phyloP scores from a whole-genome alignment of 1,140 invertebrate genomes.

The Drosophila sp. region DNA sequence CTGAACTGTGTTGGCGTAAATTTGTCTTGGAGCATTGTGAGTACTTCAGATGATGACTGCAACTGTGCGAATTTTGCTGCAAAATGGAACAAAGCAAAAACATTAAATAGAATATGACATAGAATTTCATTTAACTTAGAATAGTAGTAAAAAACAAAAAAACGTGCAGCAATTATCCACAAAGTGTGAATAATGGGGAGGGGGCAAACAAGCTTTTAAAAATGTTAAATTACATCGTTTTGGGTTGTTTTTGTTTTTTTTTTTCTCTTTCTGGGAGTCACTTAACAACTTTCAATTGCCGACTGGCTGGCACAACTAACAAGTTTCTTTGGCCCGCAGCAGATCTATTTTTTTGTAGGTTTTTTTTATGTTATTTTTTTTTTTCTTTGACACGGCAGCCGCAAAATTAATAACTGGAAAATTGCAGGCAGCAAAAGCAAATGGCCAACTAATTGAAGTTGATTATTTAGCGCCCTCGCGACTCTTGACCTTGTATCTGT shows the following conservation, averaged over 20 bases:
- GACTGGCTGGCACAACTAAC: slow-evolving; percentile 54
- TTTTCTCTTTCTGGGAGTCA: slow-evolving; percentile 42
- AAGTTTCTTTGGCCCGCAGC: slow-evolving; percentile 51
- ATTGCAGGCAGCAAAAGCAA: slow-evolving; percentile 56
- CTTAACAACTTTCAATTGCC: slow-evolving; percentile 78
- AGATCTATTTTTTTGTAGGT: slow-evolving; percentile 22
- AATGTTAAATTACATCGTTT: slow-evolving; percentile 3
- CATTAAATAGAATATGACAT: slow-evolving; percentile 3
- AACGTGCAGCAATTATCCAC: slow-evolving; percentile 60
- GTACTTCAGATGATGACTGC: slow-evolving; percentile 41
- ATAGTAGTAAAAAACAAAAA: not conserved
- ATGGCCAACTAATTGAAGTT: slow-evolving; percentile 65
- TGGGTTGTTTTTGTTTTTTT: not conserved
- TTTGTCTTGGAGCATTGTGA: slow-evolving; percentile 38
- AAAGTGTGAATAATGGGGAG: slow-evolving; percentile 65
- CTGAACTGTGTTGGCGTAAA: slow-evolving; percentile 84
- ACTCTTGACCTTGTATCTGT: slow-evolving; percentile 63
- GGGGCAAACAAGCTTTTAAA: slow-evolving; percentile 36
- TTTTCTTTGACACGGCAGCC: slow-evolving; percentile 40
- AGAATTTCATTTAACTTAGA: slow-evolving; percentile 24
- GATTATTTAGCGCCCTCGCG: slow-evolving; percentile 53
- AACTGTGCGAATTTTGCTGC: slow-evolving; percentile 59
- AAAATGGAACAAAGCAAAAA: not conserved
- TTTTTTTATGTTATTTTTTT: slow-evolving; percentile 25
- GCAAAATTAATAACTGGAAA: slow-evolving; percentile 73